Evolutionary conservation across 2,888 invertebrate species (phyloP), one percentile per base, ranked within the genome.

Genomic region (Drosophila neonasuta): DNA sequence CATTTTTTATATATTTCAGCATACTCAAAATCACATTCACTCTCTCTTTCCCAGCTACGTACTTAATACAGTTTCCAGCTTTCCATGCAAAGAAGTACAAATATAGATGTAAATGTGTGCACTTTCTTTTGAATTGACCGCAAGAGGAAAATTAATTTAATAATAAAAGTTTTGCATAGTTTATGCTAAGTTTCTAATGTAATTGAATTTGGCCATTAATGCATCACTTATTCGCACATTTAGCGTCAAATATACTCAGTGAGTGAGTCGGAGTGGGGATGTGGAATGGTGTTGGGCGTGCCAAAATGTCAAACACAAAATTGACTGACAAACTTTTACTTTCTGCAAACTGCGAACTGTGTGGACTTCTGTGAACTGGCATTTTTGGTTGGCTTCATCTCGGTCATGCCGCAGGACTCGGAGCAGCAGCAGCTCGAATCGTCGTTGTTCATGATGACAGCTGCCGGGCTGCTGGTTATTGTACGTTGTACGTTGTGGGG

Each of bases 281-380:
- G 36, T 36, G 36, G 11, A 10, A 24, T 13, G 34, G 39, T 45
- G 30, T 46, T 51, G 56, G 86, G 81, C 68, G 86, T 72, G 84
- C 54, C 52, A 55, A 68, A 76, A 66, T 81, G 80, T 77, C 76
- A 81, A 73, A 72, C 65, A 67, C 70, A 84, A 80, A 81, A 81
- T 81, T 86, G 81, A 81, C 79, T 66, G 79, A 84, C 73, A 68
- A 86, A 81, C 80, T 81, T 81, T 81, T 86, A 73, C 86, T 81
- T 81, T 81, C 69, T 34, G 45, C 49, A 54, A 64, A 69, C 41
- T 61, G 61, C 57, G 61, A 73, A 77, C 58, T 77, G 61, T 55
- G 51, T 55, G 61, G 64, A 73, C 74, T 73, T 61, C 45, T 61
- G 73, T 73, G 77, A 74, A 74, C 63, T 74, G 74, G 54, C 68